These are phyloP conservation scores for Ptychoptera contaminata DNA, from an alignment of 2,888 invertebrate species.

Conservation along the genomic window DNA sequence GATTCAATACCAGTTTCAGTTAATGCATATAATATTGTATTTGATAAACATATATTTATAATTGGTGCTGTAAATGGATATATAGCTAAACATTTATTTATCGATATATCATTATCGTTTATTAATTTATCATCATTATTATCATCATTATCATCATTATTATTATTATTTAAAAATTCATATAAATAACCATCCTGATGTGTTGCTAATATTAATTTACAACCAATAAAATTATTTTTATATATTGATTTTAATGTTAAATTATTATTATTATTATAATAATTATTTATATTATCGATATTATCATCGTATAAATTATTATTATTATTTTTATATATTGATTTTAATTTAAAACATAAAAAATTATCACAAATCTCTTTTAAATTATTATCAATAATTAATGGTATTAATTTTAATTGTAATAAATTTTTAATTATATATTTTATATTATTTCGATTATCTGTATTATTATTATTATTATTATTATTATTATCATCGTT, in stretches of 20 bases:
- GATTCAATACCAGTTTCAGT: constrained; percentile 63
- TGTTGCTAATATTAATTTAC: constrained; percentile 45
- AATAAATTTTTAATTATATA: constrained; percentile 32
- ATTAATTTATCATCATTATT: neutral
- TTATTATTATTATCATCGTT: too few species aligned
- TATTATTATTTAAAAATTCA: constrained; percentile 40
- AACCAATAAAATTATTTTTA: constrained; percentile 39
- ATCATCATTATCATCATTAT: neutral
- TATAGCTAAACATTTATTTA: constrained; percentile 40
- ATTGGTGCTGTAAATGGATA: constrained; percentile 61
- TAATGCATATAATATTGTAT: constrained; percentile 53
- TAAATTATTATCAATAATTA: constrained; percentile 25
- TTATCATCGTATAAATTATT: neutral
- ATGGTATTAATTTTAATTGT: constrained; percentile 32
- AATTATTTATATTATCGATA: too few species aligned
- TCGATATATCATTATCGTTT: too few species aligned
- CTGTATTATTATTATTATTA: too few species aligned
- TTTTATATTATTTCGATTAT: constrained; percentile 11
- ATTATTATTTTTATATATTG: constrained; percentile 19
- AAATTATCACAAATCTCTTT: constrained; percentile 34
- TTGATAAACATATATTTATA: constrained; percentile 46
- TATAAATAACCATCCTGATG: constrained; percentile 57
- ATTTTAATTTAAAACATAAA: constrained; percentile 34
- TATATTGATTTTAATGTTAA: constrained; percentile 34
- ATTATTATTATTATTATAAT: too few species aligned